Conservation (phyloP, 64 coral and sea anemone species). For the Cladopsammia gracilis region DNA sequence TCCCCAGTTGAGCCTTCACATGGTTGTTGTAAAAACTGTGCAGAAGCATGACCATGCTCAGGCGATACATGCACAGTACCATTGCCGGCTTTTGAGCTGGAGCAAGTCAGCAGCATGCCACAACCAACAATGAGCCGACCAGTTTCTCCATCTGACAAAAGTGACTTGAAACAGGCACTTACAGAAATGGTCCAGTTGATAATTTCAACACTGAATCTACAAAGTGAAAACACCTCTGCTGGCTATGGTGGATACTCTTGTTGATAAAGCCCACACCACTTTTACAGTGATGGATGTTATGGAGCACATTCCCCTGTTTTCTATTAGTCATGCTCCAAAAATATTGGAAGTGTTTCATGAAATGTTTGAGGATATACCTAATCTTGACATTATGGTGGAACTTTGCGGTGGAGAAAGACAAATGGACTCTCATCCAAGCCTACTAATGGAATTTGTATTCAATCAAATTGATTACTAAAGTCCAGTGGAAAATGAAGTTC, state of each 20-base stretch:
- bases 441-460: no score
- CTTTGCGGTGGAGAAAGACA: conserved; percentile 2
- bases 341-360: conserved; percentile 53
- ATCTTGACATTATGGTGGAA: conserved; percentile 59
- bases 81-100: conserved; percentile 11
- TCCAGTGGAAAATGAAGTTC: conserved; percentile 5
- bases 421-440: no score
- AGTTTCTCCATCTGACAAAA: conserved; percentile 26
- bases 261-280: conserved; percentile 25
- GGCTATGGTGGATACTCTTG: conserved; percentile 26
- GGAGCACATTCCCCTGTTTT: conserved; percentile 43
- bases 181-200: conserved; percentile 36
- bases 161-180: conserved; percentile 39
- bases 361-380: conserved; percentile 67
- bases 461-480: no score
- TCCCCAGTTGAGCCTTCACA: no score
- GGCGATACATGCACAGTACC: background rate
- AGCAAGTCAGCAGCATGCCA: background rate
- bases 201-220: conserved; percentile 33
- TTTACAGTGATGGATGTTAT: conserved; percentile 48
- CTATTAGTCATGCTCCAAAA: conserved; percentile 55
- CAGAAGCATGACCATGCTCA: conserved; percentile 14
- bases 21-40: conserved; percentile 51
- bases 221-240: conserved; percentile 33
- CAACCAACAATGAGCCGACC: conserved; percentile 25